These are phyloP conservation scores for Phortica okadai DNA, from an alignment of 2,888 invertebrate species.

Conservation along the genomic window DNA sequence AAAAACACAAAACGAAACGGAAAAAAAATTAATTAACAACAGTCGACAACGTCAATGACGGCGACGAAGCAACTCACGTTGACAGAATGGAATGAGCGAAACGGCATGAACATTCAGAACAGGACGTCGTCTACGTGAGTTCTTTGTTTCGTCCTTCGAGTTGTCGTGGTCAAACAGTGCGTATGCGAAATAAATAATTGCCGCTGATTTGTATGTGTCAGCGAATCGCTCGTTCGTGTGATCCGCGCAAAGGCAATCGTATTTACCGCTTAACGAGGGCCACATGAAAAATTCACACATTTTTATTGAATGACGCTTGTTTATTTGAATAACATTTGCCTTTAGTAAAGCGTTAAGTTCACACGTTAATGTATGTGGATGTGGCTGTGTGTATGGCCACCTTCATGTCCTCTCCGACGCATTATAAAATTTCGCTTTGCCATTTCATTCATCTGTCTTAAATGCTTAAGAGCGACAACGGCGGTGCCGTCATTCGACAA, in stretches of 20 bases:
- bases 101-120: no score
- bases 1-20: background rate
- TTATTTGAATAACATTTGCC: no score
- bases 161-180: conserved; percentile 13
- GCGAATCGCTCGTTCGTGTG: conserved; percentile 34
- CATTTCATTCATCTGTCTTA: conserved; percentile 69
- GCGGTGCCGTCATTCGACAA: conserved; percentile 39
- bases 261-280: no score
- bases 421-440: conserved; percentile 48
- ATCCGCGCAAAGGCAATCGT: no score
- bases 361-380: background rate
- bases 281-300: no score
- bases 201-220: conserved; percentile 65
- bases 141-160: background rate
- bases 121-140: background rate
- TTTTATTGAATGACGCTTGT: no score
- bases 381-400: conserved; percentile 2
- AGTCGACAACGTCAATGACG: background rate
- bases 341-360: background rate
- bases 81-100: no score
- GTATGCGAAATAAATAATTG: conserved; percentile 56
- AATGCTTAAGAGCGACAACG: conserved; percentile 49
- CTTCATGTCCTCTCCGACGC: conserved; percentile 2
- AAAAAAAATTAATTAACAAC: conserved; percentile 51
- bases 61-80: no score